phyloP scores from a whole-genome alignment of 53 echinoderm and acorn worm genomes.

The Arbacia lixula region DNA sequence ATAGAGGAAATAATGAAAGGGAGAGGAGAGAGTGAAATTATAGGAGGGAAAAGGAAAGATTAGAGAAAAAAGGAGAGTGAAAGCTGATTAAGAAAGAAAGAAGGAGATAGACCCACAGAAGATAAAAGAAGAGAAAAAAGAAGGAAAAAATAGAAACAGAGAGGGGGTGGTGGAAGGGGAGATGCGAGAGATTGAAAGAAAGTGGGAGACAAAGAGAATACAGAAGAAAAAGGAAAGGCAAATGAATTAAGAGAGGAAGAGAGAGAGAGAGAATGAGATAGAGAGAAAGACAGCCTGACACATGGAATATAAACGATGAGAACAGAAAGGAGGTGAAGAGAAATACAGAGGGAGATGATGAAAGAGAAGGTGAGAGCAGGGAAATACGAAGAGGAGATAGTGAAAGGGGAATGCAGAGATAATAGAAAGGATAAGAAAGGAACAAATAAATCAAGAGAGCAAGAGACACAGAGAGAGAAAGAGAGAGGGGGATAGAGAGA shows the following conservation, averaged over 20 bases:
- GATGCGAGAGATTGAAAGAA: neutral
- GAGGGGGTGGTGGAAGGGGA: neutral
- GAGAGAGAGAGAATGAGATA: neutral
- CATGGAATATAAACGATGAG: neutral
- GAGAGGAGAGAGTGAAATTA: neutral
- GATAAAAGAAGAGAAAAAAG: neutral
- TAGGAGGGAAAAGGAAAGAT: neutral
- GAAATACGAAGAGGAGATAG: neutral
- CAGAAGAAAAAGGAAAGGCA: neutral
- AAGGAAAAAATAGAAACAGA: neutral
- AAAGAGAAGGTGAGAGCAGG: neutral
- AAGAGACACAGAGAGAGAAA: neutral
- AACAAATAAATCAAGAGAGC: neutral
- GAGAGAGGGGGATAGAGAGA: neutral
- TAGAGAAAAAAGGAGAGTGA: neutral
- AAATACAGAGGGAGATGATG: neutral
- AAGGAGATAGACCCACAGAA: too few species aligned
- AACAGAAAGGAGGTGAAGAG: neutral
- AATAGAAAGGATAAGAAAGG: neutral
- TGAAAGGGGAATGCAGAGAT: neutral
- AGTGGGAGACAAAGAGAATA: neutral
- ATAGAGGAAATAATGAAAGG: neutral
- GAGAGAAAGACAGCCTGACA: neutral
- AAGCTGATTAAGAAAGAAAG: too few species aligned
- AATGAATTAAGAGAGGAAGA: neutral